A percentile compares a stretch with the other conserved stretches of the same genome.
Evolutionary conservation across 1,140 invertebrate species (phyloP).

Genomic region (Drusus annulatus): DNA sequence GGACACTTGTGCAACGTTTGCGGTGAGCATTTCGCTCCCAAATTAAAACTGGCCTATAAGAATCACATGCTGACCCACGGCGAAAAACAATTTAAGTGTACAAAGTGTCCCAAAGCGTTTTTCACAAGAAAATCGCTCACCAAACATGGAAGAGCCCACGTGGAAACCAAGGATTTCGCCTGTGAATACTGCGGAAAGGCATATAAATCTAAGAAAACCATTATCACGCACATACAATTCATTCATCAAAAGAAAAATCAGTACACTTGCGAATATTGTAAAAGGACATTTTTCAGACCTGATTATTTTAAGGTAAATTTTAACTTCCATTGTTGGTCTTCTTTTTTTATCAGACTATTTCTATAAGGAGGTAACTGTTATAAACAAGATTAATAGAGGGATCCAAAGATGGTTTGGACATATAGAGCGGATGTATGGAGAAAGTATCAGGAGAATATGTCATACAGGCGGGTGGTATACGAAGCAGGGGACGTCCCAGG

Average conservation of each 20-base stretch:
- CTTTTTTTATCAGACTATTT: neutral
- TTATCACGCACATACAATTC: slow-evolving; percentile 12
- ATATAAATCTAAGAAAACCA: slow-evolving; percentile 21
- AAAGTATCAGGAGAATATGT: no score
- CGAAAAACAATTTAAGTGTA: slow-evolving; percentile 5
- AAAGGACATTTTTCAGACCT: slow-evolving; percentile 17
- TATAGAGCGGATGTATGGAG: no score
- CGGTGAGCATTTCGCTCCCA: neutral
- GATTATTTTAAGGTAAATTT: slow-evolving; percentile 30
- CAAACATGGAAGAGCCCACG: slow-evolving; percentile 5
- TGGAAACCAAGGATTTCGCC: neutral
- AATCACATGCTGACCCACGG: slow-evolving; percentile 24
- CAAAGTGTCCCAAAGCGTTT: slow-evolving; percentile 30
- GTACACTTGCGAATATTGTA: slow-evolving; percentile 4
- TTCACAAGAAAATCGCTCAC: neutral
- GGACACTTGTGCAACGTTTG: slow-evolving; percentile 26
- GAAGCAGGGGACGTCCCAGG: no score
- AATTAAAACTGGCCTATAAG: neutral
- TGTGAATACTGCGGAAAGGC: slow-evolving; percentile 37
- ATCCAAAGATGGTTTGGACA: no score
- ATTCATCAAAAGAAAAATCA: slow-evolving; percentile 12
- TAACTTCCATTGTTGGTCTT: neutral
- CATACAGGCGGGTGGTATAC: no score
- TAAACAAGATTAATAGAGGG: no score
- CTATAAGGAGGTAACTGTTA: no score